Percentiles rank a stretch among this genome's conserved stretches.
phyloP scores from a whole-genome alignment of 2,113 vertebrate genomes.

The Chroicocephalus ridibundus region DNA sequence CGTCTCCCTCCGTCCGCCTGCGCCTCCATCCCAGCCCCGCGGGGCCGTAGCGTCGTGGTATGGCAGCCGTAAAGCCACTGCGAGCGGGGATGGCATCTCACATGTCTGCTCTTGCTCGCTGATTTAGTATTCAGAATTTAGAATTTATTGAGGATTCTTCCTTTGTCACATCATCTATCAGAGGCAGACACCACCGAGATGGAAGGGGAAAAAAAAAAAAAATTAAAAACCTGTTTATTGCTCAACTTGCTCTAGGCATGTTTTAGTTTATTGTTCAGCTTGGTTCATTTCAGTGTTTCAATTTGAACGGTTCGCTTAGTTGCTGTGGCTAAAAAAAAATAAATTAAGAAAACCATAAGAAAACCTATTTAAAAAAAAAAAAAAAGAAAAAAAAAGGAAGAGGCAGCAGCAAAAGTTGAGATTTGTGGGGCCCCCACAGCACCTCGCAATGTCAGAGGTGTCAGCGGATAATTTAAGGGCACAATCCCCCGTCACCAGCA shows the following conservation, averaged over 20 bases:
- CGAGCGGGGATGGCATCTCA: not conserved
- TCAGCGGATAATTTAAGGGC: conserved; percentile 61
- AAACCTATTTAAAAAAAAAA: conserved; percentile 55
- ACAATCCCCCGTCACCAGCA: not conserved
- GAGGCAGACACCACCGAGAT: conserved; percentile 77
- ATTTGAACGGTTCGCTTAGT: conserved; percentile 74
- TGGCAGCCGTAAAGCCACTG: not conserved
- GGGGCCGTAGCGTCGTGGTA: not conserved
- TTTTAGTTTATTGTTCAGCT: conserved; percentile 84
- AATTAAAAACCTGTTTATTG: conserved; percentile 87
- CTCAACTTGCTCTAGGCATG: conserved; percentile 81
- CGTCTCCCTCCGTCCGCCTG: not conserved
- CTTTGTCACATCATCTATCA: conserved; percentile 80
- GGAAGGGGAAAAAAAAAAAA: conserved; percentile 57
- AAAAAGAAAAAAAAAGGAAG: not conserved
- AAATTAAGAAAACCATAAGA: conserved; percentile 68
- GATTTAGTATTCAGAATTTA: conserved; percentile 80
- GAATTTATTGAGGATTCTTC: conserved; percentile 78
- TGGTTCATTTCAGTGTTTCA: conserved; percentile 75
- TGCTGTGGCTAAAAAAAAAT: conserved; percentile 71
- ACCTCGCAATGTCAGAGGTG: conserved; percentile 63
- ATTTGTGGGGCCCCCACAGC: conserved; percentile 45
- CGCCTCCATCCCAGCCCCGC: not conserved
- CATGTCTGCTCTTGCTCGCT: conserved; percentile 39
- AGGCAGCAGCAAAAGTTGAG: conserved; percentile 42